Conservation (phyloP, 1,140 invertebrate species). For the Sinella curviseta region DNA sequence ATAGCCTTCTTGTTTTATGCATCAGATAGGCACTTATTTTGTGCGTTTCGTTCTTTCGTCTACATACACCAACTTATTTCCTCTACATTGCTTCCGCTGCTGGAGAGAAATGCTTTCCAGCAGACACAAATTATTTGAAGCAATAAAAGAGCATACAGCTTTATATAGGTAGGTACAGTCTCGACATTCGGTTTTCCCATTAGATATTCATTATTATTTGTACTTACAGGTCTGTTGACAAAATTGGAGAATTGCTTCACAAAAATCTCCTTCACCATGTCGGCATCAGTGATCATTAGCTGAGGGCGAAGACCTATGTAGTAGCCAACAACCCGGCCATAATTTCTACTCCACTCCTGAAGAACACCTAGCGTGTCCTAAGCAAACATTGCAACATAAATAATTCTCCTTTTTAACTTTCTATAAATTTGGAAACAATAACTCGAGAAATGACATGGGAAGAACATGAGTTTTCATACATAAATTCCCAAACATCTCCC, state of each 20-base stretch:
- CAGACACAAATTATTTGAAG: too few species aligned
- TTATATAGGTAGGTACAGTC: too few species aligned
- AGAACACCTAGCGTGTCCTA: constrained; percentile 40
- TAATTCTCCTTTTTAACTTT: neutral
- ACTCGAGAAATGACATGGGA: neutral
- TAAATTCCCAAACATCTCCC: too few species aligned
- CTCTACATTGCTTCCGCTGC: too few species aligned
- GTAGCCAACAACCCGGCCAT: constrained; percentile 48
- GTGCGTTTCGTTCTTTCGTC: too few species aligned
- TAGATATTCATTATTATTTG: neutral
- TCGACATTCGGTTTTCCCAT: too few species aligned
- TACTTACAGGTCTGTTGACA: constrained; percentile 50
- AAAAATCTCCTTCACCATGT: constrained; percentile 53
- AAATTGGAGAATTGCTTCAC: constrained; percentile 54
- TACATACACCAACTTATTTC: too few species aligned
- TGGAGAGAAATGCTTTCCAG: too few species aligned
- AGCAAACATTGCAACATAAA: constrained; percentile 12
- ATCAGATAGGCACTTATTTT: too few species aligned
- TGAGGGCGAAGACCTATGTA: constrained; percentile 52
- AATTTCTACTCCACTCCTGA: constrained; percentile 39
- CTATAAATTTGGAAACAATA: neutral
- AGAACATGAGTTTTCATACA: neutral
- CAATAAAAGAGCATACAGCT: too few species aligned
- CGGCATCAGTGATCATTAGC: constrained; percentile 51
- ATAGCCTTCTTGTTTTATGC: neutral